Base-by-base conservation (phyloP, 2,113 vertebrate species). In the Myrmophylax atrothorax region DNA sequence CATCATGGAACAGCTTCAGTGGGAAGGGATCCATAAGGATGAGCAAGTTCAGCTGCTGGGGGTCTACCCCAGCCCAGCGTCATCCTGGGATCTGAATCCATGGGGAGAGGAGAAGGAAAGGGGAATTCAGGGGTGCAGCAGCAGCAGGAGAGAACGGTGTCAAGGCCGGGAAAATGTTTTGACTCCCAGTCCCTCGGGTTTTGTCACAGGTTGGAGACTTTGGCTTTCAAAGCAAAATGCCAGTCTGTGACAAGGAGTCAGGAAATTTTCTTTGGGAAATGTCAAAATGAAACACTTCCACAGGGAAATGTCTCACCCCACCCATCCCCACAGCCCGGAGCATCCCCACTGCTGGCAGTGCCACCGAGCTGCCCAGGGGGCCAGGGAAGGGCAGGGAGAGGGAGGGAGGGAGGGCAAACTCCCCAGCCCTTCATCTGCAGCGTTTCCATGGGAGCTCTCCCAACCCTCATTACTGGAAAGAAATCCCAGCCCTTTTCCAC, bases 31-130 rank as follows among this genome's bases (percentile, higher is more conserved):
- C 42, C 58, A 0, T 1, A 10, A 29, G 53, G 53, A 59, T 28
- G 49, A 44, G 13, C 40, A 4, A 24, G 5, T 0, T n/a, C 40
- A 10, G 0, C 1, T 5, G 2, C 0, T 4, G 26, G 19, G 22
- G 19, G 42, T 66, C 33, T 87, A 47, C 46, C 46, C 38, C 64
- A 11, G 37, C 35, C 62, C 79, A 15, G 33, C 33, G 17, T 44
- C 10, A 0, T 29, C 38, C 26, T 23, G 25, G 29, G n/a, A 31
- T 25, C 62, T 11, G 1, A 3, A 12, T 8, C 38, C 44, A 0
- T 0, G 26, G 29, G 52, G 16, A 44, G 2, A 46, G 20, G 37
- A 31, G 11, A 60, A 23, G 31, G 17, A 46, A 44, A 22, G 16
- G 67, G 33, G 49, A 7, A 6, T 2, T 12, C 1, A 23, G 58